Evolutionary conservation across 2,113 vertebrate species (phyloP).

Genomic region (Asarcornis scutulata): DNA sequence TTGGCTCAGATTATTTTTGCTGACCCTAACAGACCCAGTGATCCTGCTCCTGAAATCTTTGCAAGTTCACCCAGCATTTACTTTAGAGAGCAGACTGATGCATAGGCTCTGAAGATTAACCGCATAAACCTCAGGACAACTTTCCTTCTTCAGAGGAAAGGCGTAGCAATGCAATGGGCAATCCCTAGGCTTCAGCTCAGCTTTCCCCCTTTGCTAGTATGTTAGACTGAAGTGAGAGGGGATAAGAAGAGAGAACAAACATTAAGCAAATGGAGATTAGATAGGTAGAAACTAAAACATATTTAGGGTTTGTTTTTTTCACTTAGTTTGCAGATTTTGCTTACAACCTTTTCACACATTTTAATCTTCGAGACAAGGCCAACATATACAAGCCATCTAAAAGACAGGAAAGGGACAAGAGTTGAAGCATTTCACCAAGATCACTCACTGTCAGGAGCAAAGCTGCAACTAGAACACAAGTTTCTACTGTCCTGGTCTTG

Average conservation of each 20-base stretch:
- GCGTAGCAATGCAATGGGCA: not conserved
- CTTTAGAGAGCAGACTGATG: not conserved
- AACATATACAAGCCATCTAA: not conserved
- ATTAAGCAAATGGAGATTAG: not conserved
- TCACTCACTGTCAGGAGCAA: not conserved
- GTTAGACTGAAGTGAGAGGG: not conserved
- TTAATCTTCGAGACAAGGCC: not conserved
- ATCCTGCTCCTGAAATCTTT: not conserved
- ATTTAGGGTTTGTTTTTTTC: not conserved
- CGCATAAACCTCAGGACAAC: not conserved
- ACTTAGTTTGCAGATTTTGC: not conserved
- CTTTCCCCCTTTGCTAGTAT: not conserved
- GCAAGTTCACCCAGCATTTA: not conserved
- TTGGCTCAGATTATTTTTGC: not conserved
- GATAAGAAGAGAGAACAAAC: not conserved
- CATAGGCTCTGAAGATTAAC: not conserved
- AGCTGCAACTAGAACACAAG: not conserved
- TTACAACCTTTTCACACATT: not conserved
- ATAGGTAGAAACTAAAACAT: not conserved
- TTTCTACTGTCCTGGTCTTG: not conserved
- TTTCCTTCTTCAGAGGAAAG: not conserved
- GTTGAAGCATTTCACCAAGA: not conserved
- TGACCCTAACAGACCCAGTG: not conserved
- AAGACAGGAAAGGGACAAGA: not conserved
- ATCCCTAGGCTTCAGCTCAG: not conserved